A percentile compares a stretch with the other conserved stretches of the same genome.
Evolutionary conservation across 2,113 vertebrate genomes (phyloP).

Genomic region (Cercocebus atys): DNA sequence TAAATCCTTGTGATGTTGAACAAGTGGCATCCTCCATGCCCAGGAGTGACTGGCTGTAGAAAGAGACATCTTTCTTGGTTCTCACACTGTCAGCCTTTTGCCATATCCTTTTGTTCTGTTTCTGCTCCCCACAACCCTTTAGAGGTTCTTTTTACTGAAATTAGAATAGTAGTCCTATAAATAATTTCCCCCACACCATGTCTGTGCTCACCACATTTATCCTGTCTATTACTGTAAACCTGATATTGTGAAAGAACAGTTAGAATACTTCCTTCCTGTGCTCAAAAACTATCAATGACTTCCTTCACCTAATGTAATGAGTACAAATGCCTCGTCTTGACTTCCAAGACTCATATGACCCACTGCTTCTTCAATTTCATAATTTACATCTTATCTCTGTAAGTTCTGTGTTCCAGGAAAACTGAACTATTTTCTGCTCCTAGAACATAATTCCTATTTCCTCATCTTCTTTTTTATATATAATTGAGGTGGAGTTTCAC

Average conservation of each 20-base stretch:
- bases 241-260: background rate
- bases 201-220: background rate
- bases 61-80: background rate
- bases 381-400: background rate
- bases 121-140: background rate
- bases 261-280: background rate
- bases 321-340: background rate
- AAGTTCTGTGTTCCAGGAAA: background rate
- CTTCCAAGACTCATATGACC: background rate
- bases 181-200: background rate
- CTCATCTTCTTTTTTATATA: background rate
- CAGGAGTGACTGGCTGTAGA: background rate
- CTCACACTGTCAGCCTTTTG: background rate
- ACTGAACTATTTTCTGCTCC: background rate
- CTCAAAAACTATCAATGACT: background rate
- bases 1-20: background rate
- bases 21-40: background rate
- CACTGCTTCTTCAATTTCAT: background rate
- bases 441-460: background rate
- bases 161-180: background rate
- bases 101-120: background rate
- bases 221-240: background rate
- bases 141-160: background rate
- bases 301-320: background rate
- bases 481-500: too few species aligned